Conservation (phyloP, 2,113 vertebrate species). For the Aix galericulata region DNA sequence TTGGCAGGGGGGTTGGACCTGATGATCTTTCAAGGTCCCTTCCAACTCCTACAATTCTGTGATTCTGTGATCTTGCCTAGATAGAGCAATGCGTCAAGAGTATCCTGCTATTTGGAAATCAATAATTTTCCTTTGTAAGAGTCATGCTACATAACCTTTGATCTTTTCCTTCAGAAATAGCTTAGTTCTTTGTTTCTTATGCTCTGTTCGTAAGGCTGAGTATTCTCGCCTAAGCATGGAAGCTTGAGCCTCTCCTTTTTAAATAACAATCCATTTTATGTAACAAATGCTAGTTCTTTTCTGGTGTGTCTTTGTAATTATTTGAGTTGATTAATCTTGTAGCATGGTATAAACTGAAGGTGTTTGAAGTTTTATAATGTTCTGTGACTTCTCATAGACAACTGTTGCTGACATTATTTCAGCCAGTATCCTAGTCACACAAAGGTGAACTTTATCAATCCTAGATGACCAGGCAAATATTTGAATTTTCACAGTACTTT, state of each 20-base stretch:
- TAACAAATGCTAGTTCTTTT: not conserved
- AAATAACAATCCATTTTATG: not conserved
- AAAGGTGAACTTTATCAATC: not conserved
- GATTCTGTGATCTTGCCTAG: not conserved
- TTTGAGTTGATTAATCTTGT: not conserved
- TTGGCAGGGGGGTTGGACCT: no score
- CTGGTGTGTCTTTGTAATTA: not conserved
- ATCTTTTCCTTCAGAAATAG: not conserved
- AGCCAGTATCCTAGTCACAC: not conserved
- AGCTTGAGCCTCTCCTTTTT: not conserved
- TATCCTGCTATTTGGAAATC: not conserved
- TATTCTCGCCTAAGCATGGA: not conserved
- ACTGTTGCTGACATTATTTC: not conserved
- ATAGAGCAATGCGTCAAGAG: not conserved
- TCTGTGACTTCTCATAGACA: not conserved
- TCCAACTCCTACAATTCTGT: no score
- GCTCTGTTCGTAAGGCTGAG: not conserved
- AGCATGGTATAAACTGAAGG: not conserved
- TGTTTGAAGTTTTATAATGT: not conserved
- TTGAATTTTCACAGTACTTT: not conserved
- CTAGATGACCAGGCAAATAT: not conserved
- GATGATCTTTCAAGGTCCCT: no score
- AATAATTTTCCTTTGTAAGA: not conserved
- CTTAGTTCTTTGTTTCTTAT: not conserved
- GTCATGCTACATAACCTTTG: not conserved